These are phyloP conservation scores for Rattus norvegicus DNA, from an alignment of 2,113 vertebrate species.

Conservation along the genomic window DNA sequence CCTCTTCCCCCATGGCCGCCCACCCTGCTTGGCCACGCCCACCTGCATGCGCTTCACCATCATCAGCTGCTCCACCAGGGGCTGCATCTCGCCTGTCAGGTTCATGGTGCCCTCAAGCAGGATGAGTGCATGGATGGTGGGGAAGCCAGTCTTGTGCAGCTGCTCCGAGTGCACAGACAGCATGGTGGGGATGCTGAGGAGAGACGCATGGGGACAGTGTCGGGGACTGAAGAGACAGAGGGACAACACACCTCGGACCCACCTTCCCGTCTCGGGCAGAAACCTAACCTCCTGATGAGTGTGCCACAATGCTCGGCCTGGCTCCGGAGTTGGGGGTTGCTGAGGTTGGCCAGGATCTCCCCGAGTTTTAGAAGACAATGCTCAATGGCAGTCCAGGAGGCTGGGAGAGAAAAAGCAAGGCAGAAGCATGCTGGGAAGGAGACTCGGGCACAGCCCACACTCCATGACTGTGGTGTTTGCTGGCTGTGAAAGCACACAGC, in stretches of 20 bases:
- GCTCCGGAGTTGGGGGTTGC: slow-evolving; percentile 87
- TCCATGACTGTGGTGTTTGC: not conserved
- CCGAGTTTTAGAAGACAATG: slow-evolving; percentile 92
- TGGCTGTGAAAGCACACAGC: not conserved
- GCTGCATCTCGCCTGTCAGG: slow-evolving; percentile 96
- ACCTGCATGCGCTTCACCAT: slow-evolving; percentile 99
- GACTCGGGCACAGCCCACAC: not conserved
- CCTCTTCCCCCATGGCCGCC: not conserved
- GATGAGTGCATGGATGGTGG: slow-evolving; percentile 95
- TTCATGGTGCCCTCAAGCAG: slow-evolving; percentile 99
- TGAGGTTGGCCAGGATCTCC: slow-evolving; percentile 89
- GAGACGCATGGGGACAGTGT: not conserved
- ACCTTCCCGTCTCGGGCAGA: not conserved
- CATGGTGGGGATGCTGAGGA: slow-evolving; percentile 93
- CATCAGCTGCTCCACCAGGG: slow-evolving; percentile 97
- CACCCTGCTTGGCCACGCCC: not conserved
- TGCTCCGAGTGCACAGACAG: slow-evolving; percentile 90
- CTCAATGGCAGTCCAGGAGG: slow-evolving; percentile 94
- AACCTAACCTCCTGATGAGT: slow-evolving; percentile 92
- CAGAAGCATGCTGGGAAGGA: not conserved
- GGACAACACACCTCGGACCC: not conserved
- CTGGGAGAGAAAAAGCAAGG: slow-evolving; percentile 79
- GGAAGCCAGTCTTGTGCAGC: slow-evolving; percentile 91
- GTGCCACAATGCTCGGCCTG: slow-evolving; percentile 92
- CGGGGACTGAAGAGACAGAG: slow-evolving; percentile 79